phyloP scores from a whole-genome alignment of 2,797 vertebrate genomes.

The Carcharodon carcharias region DNA sequence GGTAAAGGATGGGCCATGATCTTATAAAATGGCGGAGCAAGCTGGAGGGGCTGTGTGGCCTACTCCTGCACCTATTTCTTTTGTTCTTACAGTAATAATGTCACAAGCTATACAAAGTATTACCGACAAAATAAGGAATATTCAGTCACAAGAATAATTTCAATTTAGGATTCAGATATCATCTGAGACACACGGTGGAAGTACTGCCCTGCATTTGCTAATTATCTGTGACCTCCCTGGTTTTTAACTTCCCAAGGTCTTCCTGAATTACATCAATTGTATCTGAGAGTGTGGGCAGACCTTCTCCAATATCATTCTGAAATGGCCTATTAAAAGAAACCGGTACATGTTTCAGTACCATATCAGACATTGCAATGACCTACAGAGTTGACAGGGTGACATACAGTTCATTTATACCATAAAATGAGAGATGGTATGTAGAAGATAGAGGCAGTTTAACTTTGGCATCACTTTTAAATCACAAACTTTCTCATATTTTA shows the following conservation, averaged over 20 bases:
- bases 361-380: background rate
- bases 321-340: background rate
- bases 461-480: background rate
- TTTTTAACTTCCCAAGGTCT: background rate
- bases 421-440: background rate
- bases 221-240: background rate
- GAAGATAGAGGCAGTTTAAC: background rate
- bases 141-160: background rate
- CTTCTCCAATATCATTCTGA: background rate
- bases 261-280: background rate
- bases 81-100: background rate
- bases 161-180: background rate
- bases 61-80: background rate
- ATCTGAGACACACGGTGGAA: background rate
- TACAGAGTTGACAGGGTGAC: background rate
- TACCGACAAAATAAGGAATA: background rate
- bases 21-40: background rate
- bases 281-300: background rate
- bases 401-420: background rate
- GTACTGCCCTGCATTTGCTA: background rate
- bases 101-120: background rate
- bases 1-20: background rate
- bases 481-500: background rate
- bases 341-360: background rate
- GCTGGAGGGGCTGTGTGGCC: background rate